A percentile compares a stretch with the other conserved stretches of the same genome.
Conservation (phyloP, 2,888 invertebrate genomes). For the Vannuccia rotundouncinata region DNA sequence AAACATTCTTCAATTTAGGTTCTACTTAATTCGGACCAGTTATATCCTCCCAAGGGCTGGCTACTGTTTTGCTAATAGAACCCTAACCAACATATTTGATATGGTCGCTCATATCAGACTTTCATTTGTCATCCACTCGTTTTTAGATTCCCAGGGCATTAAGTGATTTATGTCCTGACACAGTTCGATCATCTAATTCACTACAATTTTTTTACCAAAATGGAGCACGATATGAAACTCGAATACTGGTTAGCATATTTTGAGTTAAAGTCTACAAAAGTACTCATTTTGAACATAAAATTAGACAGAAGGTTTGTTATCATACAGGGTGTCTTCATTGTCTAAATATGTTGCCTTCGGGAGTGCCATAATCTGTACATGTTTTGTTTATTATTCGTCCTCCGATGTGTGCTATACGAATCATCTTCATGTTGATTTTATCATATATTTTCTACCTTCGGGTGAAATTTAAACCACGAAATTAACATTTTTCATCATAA, state of each 20-base stretch:
- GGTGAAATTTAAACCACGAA: constrained; percentile 15
- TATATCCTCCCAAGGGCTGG: not conserved
- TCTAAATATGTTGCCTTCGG: constrained; percentile 18
- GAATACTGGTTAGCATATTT: not conserved
- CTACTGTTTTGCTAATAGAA: constrained; percentile 26
- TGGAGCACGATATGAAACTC: constrained; percentile 18
- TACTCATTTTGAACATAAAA: not conserved
- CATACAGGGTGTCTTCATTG: not conserved
- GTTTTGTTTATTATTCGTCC: constrained; percentile 14
- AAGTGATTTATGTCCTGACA: constrained; percentile 16
- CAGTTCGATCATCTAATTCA: not conserved
- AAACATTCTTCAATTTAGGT: constrained; percentile 9
- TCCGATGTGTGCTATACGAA: constrained; percentile 1
- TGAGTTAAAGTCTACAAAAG: not conserved
- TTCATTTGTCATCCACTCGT: constrained; percentile 5
- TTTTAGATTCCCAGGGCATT: constrained; percentile 3
- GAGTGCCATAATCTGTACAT: constrained; percentile 14
- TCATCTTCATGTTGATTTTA: constrained; percentile 11
- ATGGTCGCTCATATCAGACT: constrained; percentile 18
- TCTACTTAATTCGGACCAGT: constrained; percentile 17
- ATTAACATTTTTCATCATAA: not conserved
- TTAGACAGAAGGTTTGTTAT: constrained; percentile 17
- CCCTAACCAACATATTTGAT: constrained; percentile 1
- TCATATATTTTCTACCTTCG: constrained; percentile 24
- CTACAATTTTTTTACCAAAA: not conserved